Percentiles rank a stretch among this genome's conserved stretches.
Evolutionary conservation across 2,888 invertebrate genomes (phyloP).

Genomic region (Eremobia ochroleuca): DNA sequence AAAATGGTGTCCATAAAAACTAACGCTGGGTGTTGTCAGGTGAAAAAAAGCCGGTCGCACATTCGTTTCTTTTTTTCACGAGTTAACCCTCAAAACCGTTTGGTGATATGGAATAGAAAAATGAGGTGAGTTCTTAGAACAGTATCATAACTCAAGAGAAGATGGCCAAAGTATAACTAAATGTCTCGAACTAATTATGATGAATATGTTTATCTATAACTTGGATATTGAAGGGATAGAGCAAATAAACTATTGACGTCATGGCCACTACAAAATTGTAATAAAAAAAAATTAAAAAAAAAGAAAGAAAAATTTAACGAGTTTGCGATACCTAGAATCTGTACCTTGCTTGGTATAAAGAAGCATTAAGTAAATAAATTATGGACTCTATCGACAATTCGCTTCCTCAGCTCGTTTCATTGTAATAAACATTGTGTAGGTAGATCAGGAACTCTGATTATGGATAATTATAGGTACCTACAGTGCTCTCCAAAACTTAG

Average conservation of each 20-base stretch:
- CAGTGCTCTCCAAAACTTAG: too few relatives aligned
- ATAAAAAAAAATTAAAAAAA: too few relatives aligned
- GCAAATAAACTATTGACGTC: conserved; percentile 46
- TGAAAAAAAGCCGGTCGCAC: conserved; percentile 86
- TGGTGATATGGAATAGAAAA: conserved; percentile 83
- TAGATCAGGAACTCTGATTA: too few relatives aligned
- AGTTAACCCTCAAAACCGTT: conserved; percentile 81
- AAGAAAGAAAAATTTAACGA: too few relatives aligned
- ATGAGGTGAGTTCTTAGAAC: conserved; percentile 83
- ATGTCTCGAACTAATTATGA: conserved; percentile 71
- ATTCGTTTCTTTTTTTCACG: conserved; percentile 82
- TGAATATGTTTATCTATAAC: conserved; percentile 66
- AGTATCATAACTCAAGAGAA: conserved; percentile 80
- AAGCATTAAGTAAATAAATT: too few relatives aligned
- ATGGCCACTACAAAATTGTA: too few relatives aligned
- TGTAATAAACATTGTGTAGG: too few relatives aligned
- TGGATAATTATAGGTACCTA: too few relatives aligned
- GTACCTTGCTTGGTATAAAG: too few relatives aligned
- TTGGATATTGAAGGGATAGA: conserved; percentile 46
- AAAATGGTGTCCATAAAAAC: conserved; percentile 86
- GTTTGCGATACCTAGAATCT: too few relatives aligned
- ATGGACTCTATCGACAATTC: too few relatives aligned
- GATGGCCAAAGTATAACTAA: conserved; percentile 63
- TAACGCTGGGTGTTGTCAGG: conserved; percentile 86
- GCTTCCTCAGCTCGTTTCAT: too few relatives aligned